phyloP scores from a whole-genome alignment of 2,888 invertebrate genomes.

The Linnaemya tessellans region DNA sequence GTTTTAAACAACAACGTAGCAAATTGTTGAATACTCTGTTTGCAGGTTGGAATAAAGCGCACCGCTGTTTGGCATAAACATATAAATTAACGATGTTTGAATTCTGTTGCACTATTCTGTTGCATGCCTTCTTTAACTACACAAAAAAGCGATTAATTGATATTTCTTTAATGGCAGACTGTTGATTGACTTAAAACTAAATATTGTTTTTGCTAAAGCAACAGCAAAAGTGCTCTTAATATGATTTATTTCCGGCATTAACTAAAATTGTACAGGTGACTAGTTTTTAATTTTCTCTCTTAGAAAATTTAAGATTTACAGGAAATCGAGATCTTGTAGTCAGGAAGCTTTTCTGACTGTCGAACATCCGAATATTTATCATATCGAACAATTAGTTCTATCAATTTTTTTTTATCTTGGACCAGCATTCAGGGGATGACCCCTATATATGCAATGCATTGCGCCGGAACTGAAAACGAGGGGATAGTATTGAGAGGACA shows the following conservation, averaged over 20 bases:
- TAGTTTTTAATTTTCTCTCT: no score
- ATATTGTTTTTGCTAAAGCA: not conserved
- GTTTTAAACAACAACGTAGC: conserved; percentile 10
- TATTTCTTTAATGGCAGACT: not conserved
- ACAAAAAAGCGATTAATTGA: not conserved
- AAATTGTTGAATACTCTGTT: not conserved
- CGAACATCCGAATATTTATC: no score
- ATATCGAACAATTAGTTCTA: no score
- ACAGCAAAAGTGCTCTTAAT: not conserved
- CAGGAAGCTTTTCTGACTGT: no score
- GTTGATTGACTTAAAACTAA: not conserved
- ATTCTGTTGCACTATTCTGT: not conserved
- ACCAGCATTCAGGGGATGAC: no score
- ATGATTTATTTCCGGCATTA: not conserved
- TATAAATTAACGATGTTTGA: conserved; percentile 46
- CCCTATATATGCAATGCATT: no score
- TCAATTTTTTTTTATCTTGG: no score
- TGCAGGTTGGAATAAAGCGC: not conserved
- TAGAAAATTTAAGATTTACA: no score
- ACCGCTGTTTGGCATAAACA: not conserved
- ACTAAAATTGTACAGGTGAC: no score
- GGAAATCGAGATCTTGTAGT: no score
- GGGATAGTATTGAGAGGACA: no score
- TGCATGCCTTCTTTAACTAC: not conserved
- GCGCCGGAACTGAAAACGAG: no score